phyloP scores from a whole-genome alignment of 2,113 vertebrate genomes.

The Pedionomus torquatus region DNA sequence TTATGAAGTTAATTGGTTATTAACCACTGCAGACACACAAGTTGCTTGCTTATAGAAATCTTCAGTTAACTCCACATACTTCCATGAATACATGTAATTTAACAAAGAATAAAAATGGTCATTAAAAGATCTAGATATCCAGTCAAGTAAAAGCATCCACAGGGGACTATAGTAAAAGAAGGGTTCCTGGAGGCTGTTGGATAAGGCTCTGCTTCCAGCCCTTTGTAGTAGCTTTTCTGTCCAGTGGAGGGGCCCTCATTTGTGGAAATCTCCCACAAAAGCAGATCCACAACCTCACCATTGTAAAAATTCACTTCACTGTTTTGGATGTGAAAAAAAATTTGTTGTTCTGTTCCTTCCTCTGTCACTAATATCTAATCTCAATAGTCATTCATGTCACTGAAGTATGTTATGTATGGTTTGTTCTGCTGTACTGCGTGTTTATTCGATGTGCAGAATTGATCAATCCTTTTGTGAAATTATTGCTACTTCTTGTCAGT shows the following conservation, averaged over 20 bases:
- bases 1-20: not conserved
- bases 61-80: not conserved
- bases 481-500: not conserved
- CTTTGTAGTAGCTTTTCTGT: not conserved
- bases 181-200: not conserved
- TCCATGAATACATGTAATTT: not conserved
- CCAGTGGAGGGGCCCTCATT: not conserved
- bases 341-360: not conserved
- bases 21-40: not conserved
- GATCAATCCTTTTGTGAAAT: not conserved
- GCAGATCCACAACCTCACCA: not conserved
- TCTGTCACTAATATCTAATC: not conserved
- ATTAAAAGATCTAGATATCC: not conserved
- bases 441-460: not conserved
- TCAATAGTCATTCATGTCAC: not conserved
- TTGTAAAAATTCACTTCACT: not conserved
- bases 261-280: not conserved
- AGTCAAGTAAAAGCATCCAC: not conserved
- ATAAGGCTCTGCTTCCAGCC: not conserved
- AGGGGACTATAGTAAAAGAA: not conserved
- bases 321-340: not conserved
- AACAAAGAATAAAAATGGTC: not conserved
- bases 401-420: rapidly evolving
- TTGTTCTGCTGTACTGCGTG: not conserved
- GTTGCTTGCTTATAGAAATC: not conserved